Conservation (phyloP, 2,113 vertebrate species). For the Epinephelus lanceolatus region DNA sequence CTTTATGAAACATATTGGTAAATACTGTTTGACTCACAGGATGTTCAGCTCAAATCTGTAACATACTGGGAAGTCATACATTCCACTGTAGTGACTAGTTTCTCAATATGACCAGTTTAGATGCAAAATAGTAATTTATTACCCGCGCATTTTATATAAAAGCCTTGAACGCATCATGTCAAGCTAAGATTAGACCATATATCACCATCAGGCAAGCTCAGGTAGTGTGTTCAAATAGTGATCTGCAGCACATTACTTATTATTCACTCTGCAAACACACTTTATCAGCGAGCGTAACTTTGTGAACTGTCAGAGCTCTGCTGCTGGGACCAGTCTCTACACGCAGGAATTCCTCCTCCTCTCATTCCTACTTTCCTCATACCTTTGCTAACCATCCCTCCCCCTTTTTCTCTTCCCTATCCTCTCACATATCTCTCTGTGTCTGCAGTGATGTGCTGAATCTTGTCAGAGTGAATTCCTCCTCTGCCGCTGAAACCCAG, state of each 20-base stretch:
- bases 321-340: slow-evolving; percentile 61
- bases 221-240: neutral
- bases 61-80: neutral
- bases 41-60: neutral
- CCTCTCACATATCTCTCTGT: neutral
- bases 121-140: neutral
- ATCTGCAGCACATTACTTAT: slow-evolving; percentile 18
- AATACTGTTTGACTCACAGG: neutral
- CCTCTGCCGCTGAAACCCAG: slow-evolving; percentile 1
- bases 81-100: neutral
- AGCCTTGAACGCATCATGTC: neutral
- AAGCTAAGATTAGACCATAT: neutral
- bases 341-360: slow-evolving; percentile 65
- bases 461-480: slow-evolving; percentile 72
- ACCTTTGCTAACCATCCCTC: slow-evolving; percentile 10
- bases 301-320: slow-evolving; percentile 1
- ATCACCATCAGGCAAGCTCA: neutral
- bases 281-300: slow-evolving; percentile 9
- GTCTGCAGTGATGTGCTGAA: slow-evolving; percentile 54
- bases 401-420: neutral
- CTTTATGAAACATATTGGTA: neutral
- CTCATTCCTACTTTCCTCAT: slow-evolving; percentile 35
- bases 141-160: neutral
- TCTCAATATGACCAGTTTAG: neutral
- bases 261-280: slow-evolving; percentile 27